Base-by-base conservation (phyloP, 92 coral and sea anemone genomes). In the Bergia puertoricense region DNA sequence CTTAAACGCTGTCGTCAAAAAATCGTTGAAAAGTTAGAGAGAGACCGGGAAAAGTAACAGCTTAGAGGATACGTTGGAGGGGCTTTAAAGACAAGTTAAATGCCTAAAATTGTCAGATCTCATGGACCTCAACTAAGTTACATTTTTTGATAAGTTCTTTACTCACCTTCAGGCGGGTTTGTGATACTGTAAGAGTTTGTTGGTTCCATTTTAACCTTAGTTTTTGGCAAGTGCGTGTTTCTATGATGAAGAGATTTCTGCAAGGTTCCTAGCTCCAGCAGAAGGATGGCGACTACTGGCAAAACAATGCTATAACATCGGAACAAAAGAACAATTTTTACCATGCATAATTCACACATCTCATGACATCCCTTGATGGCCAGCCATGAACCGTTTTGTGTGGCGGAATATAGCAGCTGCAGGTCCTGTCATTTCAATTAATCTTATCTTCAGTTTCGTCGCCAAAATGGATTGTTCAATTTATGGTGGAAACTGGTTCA, bases 401-500 rank as follows among this genome's bases (percentile, higher is more conserved):
- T 80, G 48, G 85, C 23, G 15, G 85, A 80, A 80, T 80, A 37
- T 18, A n/a, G 14, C 85, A 80, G 85, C 85, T 80, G 85, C 85
- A 80, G 85, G 85, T 80, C 50, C 68, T 59, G 85, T 57, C 73
- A 54, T 38, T 56, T 80, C 14, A 56, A 80, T 80, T 56, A 57
- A 39, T 80, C 48, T 80, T 80, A 80, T 80, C 85, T 57, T 22
- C 30, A 80, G 72, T 54, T 56, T 57, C 69, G 51, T 57, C 20
- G 71, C 69, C 57, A 13, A 59, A 56, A n/a, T 45, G 41, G 72
- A 80, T 57, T 80, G 40, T 80, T 51, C 85, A 57, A 80, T 80
- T 80, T 57, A 54, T 80, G 85, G 85, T 80, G 85, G 73, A 80
- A 80, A 80, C 85, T 59, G 85, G 85, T 80, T 80, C 20, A 57